Conservation (phyloP, 2,888 invertebrate species). For the Trichogramma evanescens region DNA sequence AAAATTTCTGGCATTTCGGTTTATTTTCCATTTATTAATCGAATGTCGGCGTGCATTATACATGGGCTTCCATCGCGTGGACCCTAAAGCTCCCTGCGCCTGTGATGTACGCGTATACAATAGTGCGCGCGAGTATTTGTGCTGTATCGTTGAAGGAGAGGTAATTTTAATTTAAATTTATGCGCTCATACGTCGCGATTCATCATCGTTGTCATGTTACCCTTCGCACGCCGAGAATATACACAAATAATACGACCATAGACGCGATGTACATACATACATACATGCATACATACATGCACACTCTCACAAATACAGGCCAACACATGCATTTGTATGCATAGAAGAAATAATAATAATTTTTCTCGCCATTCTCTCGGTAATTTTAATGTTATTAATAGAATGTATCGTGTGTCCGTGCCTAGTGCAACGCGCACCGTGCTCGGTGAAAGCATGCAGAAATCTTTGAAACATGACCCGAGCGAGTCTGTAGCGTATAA, state of each 20-base stretch:
- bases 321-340: background rate
- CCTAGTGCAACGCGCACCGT: background rate
- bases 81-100: background rate
- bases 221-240: background rate
- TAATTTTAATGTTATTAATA: slow-evolving; percentile 3
- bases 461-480: too few species aligned
- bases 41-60: background rate
- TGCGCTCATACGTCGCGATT: background rate
- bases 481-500: too few species aligned
- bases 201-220: background rate
- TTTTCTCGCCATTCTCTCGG: too few species aligned
- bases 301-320: background rate
- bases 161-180: slow-evolving; percentile 9
- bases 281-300: too few species aligned
- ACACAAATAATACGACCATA: background rate
- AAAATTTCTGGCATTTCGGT: slow-evolving; percentile 4
- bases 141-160: too few species aligned
- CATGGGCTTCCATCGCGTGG: too few species aligned
- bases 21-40: slow-evolving; percentile 11
- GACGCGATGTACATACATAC: too few species aligned
- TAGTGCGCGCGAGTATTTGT: too few species aligned
- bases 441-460: slow-evolving; percentile 3
- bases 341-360: background rate
- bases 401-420: slow-evolving; percentile 3
- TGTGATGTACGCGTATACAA: too few species aligned